Percentiles rank a stretch among this genome's conserved stretches.
Conservation (phyloP, 2,113 vertebrate genomes). For the Corynorhinus townsendii region DNA sequence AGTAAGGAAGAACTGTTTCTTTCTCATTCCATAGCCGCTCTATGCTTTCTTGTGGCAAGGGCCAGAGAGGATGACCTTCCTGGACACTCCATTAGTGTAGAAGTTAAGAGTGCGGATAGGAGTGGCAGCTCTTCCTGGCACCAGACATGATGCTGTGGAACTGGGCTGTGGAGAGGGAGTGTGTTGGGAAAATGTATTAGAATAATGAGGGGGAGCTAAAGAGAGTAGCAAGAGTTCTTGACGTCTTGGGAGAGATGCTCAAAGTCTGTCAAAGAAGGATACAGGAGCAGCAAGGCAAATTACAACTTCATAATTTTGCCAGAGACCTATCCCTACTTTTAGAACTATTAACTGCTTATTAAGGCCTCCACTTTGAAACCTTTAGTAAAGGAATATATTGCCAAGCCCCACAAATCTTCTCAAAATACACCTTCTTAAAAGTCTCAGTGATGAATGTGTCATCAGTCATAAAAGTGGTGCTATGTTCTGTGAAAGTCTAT, state of each 20-base stretch:
- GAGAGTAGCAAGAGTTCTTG: not conserved
- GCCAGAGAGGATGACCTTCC: not conserved
- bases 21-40: not conserved
- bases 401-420: not conserved
- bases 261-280: not conserved
- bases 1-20: not conserved
- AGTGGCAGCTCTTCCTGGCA: not conserved
- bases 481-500: not conserved
- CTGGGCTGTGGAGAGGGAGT: not conserved
- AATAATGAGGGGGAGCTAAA: not conserved
- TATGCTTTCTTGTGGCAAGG: not conserved
- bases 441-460: not conserved
- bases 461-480: not conserved
- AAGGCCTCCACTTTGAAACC: not conserved
- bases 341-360: not conserved
- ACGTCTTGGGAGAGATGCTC: not conserved
- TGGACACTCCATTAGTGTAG: not conserved
- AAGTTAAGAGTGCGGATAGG: not conserved
- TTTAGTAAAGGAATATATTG: not conserved
- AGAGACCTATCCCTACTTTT: not conserved
- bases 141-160: not conserved
- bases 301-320: not conserved
- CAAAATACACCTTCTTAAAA: constrained; percentile 2
- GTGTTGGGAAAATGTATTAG: not conserved
- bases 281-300: not conserved